Conservation (phyloP, 2,888 invertebrate genomes). For the Conops quadrifasciatus region DNA sequence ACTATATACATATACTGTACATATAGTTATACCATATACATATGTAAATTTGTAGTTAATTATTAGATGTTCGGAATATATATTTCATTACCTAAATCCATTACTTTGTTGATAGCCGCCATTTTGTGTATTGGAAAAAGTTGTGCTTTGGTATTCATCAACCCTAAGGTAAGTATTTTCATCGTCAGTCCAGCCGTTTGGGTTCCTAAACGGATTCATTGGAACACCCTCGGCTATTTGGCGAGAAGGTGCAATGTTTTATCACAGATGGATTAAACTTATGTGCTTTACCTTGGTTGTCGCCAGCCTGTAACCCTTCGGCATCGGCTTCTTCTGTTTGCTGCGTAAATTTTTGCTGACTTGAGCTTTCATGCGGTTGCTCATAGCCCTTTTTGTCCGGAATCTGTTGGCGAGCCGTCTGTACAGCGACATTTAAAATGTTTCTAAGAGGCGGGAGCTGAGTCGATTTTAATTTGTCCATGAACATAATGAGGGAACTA, state of each 20-base stretch:
- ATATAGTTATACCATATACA: too few species aligned
- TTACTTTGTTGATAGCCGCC: conserved; percentile 63
- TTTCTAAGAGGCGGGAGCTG: conserved; percentile 80
- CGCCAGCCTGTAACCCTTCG: conserved; percentile 41
- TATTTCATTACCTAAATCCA: conserved; percentile 57
- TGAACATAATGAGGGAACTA: conserved; percentile 71
- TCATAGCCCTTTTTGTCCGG: conserved; percentile 70
- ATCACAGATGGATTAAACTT: too few species aligned
- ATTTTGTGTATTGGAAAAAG: conserved; percentile 63
- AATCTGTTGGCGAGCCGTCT: conserved; percentile 80
- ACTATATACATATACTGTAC: too few species aligned
- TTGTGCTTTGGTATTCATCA: conserved; percentile 61
- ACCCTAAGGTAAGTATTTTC: conserved; percentile 53
- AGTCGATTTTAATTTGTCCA: conserved; percentile 69
- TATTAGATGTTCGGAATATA: too few species aligned
- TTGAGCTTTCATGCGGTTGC: conserved; percentile 56
- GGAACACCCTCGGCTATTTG: too few species aligned
- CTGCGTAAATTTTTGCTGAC: conserved; percentile 46
- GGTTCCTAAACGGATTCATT: conserved; percentile 65
- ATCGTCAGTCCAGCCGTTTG: conserved; percentile 56
- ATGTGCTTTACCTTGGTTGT: conserved; percentile 62
- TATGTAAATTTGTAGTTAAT: too few species aligned
- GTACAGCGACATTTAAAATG: conserved; percentile 83
- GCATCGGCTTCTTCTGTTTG: conserved; percentile 40
- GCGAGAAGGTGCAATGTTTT: too few species aligned